Evolutionary conservation across 2,888 invertebrate genomes (phyloP).

Genomic region (Erynnis tages): DNA sequence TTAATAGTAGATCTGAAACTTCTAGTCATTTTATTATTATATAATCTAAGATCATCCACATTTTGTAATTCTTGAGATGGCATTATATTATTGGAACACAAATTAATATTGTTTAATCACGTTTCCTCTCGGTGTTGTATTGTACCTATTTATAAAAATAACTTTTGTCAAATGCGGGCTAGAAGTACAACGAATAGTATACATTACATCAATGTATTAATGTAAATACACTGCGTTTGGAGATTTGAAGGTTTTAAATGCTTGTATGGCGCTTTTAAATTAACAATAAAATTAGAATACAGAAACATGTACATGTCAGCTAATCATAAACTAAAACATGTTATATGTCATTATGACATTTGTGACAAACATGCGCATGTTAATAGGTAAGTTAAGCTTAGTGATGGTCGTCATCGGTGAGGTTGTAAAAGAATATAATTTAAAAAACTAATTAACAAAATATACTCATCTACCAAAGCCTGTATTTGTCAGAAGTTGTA

Average conservation of each 20-base stretch:
- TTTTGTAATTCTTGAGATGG: slow-evolving; percentile 9
- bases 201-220: slow-evolving; percentile 12
- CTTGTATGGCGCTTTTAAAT: slow-evolving; percentile 7
- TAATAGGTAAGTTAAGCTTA: background rate
- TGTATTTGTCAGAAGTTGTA: slow-evolving; percentile 75
- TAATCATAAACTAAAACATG: background rate
- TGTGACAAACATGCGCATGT: slow-evolving; percentile 1
- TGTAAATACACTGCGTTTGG: slow-evolving; percentile 16
- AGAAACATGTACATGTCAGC: slow-evolving; percentile 6
- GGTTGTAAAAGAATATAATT: no score
- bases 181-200: slow-evolving; percentile 67
- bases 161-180: slow-evolving; percentile 80
- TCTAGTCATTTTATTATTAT: slow-evolving; percentile 25
- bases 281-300: no score
- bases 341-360: background rate
- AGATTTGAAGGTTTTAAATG: slow-evolving; percentile 5
- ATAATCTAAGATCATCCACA: background rate
- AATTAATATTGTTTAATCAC: slow-evolving; percentile 20
- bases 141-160: slow-evolving; percentile 33
- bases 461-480: slow-evolving; percentile 40
- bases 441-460: no score
- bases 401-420: background rate
- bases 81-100: no score
- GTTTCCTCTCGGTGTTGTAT: slow-evolving; percentile 29
- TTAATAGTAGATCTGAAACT: slow-evolving; percentile 39